Percentiles rank a stretch among this genome's conserved stretches.
These are phyloP conservation scores for Glaucomys volans DNA, from an alignment of 2,113 vertebrate genomes.

Conservation along the genomic window DNA sequence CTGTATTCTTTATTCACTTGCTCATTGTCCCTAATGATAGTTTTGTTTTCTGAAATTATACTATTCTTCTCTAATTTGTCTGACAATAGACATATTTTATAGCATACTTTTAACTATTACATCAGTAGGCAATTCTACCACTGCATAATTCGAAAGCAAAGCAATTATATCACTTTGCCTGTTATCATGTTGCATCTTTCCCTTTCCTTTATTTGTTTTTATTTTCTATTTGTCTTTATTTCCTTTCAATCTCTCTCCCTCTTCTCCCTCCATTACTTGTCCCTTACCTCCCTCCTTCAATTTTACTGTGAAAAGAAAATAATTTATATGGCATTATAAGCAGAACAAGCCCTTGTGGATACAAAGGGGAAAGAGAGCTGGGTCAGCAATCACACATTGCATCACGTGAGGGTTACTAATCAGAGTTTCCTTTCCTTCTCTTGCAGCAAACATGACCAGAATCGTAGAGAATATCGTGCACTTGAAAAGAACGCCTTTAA, in stretches of 20 bases:
- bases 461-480: not conserved
- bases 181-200: slow-evolving; percentile 25
- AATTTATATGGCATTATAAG: slow-evolving; percentile 71
- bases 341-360: slow-evolving; percentile 67
- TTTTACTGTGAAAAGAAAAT: slow-evolving; percentile 74
- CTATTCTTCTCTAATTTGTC: slow-evolving; percentile 74
- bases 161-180: slow-evolving; percentile 58
- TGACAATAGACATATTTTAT: slow-evolving; percentile 56
- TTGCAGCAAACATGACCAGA: slow-evolving; percentile 54
- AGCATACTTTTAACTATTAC: slow-evolving; percentile 70
- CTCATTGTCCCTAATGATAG: slow-evolving; percentile 53
- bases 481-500: slow-evolving; percentile 38
- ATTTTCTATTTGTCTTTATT: slow-evolving; percentile 15
- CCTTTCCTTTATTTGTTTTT: slow-evolving; percentile 23
- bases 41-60: slow-evolving; percentile 72
- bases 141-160: slow-evolving; percentile 59
- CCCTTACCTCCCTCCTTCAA: not conserved
- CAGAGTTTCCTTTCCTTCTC: slow-evolving; percentile 66
- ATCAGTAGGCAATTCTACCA: slow-evolving; percentile 49
- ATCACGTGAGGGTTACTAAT: slow-evolving; percentile 65
- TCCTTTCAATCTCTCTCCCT: not conserved
- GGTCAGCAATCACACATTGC: slow-evolving; percentile 23
- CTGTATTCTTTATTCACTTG: slow-evolving; percentile 40
- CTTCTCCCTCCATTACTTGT: not conserved
- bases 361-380: not conserved